Conservation (phyloP, 2,113 vertebrate genomes). For the Microcebus griseorufus region DNA sequence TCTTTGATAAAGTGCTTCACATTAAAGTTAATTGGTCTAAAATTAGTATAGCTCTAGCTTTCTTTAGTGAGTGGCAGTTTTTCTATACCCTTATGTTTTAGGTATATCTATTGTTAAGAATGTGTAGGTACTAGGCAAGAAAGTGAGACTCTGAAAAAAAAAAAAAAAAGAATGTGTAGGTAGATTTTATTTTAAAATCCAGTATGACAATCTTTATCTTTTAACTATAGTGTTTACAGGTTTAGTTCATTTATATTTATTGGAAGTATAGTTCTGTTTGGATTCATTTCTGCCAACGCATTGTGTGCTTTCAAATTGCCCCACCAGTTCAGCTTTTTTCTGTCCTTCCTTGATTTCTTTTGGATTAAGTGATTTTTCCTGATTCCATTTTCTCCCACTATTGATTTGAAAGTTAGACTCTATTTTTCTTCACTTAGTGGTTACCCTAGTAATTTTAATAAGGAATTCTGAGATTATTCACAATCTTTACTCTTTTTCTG, state of each 20-base stretch:
- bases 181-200: neutral
- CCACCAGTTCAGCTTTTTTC: neutral
- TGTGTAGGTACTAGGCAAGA: neutral
- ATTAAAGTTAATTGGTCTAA: neutral
- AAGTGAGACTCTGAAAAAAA: no score
- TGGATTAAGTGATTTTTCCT: neutral
- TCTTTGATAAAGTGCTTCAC: neutral
- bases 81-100: neutral
- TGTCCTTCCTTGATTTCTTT: neutral
- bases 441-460: neutral
- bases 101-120: neutral
- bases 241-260: neutral
- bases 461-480: neutral
- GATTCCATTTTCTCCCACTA: neutral
- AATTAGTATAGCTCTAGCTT: neutral
- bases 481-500: neutral
- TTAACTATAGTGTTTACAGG: neutral
- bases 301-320: neutral
- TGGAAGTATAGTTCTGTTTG: neutral
- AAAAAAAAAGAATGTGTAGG: neutral
- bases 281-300: neutral
- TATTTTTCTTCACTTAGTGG: neutral
- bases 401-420: neutral
- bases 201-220: neutral
- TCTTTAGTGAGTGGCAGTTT: neutral